Percentiles rank a stretch among this genome's conserved stretches.
These are phyloP conservation scores for Ophioninae sp. DNA, from an alignment of 2,888 invertebrate species.

Conservation along the genomic window DNA sequence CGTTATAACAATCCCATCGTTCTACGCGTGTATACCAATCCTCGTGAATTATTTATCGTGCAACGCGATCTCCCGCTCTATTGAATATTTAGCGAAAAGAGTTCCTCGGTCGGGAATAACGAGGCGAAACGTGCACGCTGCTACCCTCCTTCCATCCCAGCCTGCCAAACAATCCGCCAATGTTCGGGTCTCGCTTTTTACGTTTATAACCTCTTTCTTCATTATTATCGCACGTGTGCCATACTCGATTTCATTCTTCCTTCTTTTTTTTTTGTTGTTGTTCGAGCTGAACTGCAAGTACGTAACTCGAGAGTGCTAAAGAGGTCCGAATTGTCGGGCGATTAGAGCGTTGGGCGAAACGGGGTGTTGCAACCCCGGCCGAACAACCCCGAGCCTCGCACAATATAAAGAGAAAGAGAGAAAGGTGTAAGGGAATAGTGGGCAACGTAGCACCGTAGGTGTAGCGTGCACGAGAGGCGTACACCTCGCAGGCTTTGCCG, in stretches of 20 bases:
- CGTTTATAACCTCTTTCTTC: no score
- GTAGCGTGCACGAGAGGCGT: background rate
- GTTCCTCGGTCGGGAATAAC: no score
- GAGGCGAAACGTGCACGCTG: no score
- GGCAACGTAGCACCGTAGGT: background rate
- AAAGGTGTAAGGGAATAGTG: background rate
- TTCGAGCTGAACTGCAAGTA: background rate
- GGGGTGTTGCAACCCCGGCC: background rate
- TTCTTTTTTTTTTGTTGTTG: constrained; percentile 9
- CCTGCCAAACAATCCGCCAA: no score
- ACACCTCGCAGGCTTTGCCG: background rate
- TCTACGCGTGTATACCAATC: no score
- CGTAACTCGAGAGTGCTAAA: background rate
- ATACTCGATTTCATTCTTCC: background rate
- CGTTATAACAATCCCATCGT: no score
- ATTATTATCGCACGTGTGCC: background rate
- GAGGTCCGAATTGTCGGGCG: background rate
- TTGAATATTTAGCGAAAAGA: no score
- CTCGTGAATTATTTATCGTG: no score
- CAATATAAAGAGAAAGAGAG: background rate
- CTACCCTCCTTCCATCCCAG: no score
- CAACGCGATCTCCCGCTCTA: background rate
- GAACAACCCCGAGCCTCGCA: no score
- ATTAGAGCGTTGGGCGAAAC: background rate
- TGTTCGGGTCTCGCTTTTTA: no score